Percentiles rank a stretch among this genome's conserved stretches.
phyloP scores from a whole-genome alignment of 2,888 invertebrate genomes.

The Frankliniella intonsa region DNA sequence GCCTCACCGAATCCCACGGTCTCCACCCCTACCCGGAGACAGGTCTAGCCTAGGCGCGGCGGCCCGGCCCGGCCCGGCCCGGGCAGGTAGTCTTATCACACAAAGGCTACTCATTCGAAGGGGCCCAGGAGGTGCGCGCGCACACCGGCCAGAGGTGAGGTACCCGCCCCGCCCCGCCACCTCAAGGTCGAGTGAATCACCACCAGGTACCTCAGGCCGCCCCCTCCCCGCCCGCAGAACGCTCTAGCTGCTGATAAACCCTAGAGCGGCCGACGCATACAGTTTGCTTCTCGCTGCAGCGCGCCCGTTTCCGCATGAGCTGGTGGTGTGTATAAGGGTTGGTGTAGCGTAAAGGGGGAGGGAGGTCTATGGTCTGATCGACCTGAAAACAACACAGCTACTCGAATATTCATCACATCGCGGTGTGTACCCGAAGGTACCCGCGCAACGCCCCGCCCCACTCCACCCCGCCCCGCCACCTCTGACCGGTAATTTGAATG shows the following conservation, averaged over 20 bases:
- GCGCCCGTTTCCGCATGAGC: too few species aligned
- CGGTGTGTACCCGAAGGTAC: background rate
- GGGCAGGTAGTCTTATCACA: background rate
- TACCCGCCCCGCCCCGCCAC: background rate
- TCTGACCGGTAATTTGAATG: background rate
- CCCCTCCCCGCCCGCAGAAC: background rate
- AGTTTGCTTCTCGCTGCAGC: too few species aligned
- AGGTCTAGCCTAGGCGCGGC: too few species aligned
- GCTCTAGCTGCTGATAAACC: too few species aligned
- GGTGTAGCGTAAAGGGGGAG: too few species aligned
- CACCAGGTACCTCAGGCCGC: background rate
- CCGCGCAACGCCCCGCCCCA: too few species aligned
- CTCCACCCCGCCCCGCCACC: background rate
- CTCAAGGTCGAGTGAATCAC: conserved; percentile 19
- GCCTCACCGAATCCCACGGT: too few species aligned
- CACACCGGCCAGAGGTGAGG: background rate
- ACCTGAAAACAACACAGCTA: conserved; percentile 21
- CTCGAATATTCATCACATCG: conserved; percentile 4
- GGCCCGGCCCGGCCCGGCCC: background rate
- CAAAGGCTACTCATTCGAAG: too few species aligned
- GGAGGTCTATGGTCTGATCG: background rate
- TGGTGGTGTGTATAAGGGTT: too few species aligned
- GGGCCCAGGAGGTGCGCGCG: background rate
- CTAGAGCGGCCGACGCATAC: too few species aligned
- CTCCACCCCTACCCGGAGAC: too few species aligned